Evolutionary conservation across 64 coral and sea anemone genomes (phyloP), one percentile per base, ranked within the genome.

Genomic region (Orbicella faveolata): DNA sequence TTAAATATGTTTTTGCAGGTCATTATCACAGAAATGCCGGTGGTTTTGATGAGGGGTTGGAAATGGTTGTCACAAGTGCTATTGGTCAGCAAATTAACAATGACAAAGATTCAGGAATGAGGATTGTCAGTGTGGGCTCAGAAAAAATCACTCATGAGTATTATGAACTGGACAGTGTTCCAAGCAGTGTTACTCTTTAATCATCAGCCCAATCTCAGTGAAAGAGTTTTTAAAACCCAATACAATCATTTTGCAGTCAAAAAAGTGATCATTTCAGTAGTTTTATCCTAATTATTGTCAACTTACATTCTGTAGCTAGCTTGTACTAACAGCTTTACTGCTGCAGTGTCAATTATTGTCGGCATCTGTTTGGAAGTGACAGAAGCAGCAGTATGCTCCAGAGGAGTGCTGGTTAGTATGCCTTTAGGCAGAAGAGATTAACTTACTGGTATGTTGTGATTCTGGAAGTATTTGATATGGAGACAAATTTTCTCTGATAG

Each of bases 21-120:
- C 97, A 99, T 89, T 99, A 99, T 72, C 97, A 99, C 65, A 83
- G 91, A 77, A 99, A 99, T 96, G 97, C 97, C n/a, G 97, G 97
- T 79, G 97, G 94, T 20, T 91, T 93, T 91, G 84, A 92, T 89
- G 94, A 92, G 7, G 91, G 94, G 34, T 83, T 99, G 17, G 97
- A 99, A 92, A 96, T 99, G 93, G 79, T 99, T 70, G 97, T 99
- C 20, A 99, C 97, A 0, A 99, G 97, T 89, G 97, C 97, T 25
- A 83, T 99, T 89, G 97, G 97, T 25, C 92, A 93, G 51, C 97
- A 95, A 77, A 95, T 99, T 53, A 87, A 90, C 59, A 93, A 99
- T 52, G 94, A 99, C 72, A 96, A 99, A 70, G 94, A 94, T 74
- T 97, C 90, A 4, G 97, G 97, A 52, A 79, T 99, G 79, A 85